These are phyloP conservation scores for Encarsia formosa DNA, from an alignment of 2,888 invertebrate genomes.

Conservation along the genomic window DNA sequence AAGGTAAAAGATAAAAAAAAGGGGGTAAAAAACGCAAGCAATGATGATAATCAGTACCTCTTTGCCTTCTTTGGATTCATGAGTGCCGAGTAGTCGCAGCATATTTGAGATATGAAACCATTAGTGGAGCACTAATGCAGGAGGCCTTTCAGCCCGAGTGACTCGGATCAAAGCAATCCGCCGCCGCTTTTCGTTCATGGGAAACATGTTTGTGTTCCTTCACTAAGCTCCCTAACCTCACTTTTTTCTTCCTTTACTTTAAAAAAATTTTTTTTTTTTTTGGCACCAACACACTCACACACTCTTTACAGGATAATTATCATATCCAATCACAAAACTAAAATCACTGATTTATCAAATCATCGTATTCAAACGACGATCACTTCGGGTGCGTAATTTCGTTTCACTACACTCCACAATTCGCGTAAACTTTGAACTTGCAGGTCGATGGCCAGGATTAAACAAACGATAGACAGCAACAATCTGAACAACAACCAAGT, in stretches of 20 bases:
- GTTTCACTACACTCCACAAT: too few species aligned
- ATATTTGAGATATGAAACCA: slow-evolving; percentile 19
- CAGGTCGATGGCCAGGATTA: too few species aligned
- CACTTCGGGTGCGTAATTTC: too few species aligned
- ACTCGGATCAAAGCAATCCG: slow-evolving; percentile 15
- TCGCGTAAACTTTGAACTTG: too few species aligned
- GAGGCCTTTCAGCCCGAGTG: slow-evolving; percentile 3
- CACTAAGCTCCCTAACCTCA: slow-evolving; percentile 17
- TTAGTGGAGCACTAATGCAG: slow-evolving; percentile 14
- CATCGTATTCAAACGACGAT: too few species aligned
- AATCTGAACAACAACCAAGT: too few species aligned
- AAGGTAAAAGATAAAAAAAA: background rate
- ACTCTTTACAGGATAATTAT: too few species aligned
- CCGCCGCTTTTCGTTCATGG: slow-evolving; percentile 7
- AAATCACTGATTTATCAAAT: too few species aligned
- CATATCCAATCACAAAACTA: too few species aligned
- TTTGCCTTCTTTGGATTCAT: slow-evolving; percentile 13
- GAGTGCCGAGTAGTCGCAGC: slow-evolving; percentile 21
- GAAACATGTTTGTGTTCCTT: slow-evolving; percentile 19
- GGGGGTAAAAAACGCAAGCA: slow-evolving; percentile 6
- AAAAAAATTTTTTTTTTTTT: background rate
- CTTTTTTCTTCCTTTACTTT: slow-evolving; percentile 5
- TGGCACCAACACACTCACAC: too few species aligned
- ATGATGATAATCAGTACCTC: slow-evolving; percentile 17
- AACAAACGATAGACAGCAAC: too few species aligned